These are phyloP conservation scores for Sisyra nigra DNA, from an alignment of 2,888 invertebrate species.

Conservation along the genomic window DNA sequence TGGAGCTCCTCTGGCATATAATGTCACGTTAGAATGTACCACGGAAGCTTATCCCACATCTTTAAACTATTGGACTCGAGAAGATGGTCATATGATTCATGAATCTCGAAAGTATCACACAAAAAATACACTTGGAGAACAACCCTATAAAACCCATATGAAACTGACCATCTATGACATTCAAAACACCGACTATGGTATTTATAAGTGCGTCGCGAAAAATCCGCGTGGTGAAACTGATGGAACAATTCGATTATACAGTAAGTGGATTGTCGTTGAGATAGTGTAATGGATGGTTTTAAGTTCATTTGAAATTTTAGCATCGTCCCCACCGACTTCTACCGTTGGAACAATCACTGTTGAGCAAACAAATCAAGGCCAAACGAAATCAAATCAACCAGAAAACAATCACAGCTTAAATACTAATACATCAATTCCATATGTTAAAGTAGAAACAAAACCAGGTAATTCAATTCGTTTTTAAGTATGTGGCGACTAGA, in stretches of 20 bases:
- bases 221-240: slow-evolving; percentile 84
- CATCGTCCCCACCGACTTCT: slow-evolving; percentile 66
- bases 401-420: slow-evolving; percentile 2
- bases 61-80: slow-evolving; percentile 79
- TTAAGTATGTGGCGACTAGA: too few relatives aligned
- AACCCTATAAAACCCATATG: slow-evolving; percentile 78
- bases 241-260: slow-evolving; percentile 74
- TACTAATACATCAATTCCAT: slow-evolving; percentile 5
- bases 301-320: slow-evolving; percentile 26
- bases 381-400: slow-evolving; percentile 6
- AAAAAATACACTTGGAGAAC: slow-evolving; percentile 50
- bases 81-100: slow-evolving; percentile 79
- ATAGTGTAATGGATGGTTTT: not conserved
- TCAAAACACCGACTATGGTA: slow-evolving; percentile 65
- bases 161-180: slow-evolving; percentile 64
- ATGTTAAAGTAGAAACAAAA: slow-evolving; percentile 3
- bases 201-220: slow-evolving; percentile 77
- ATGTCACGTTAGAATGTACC: slow-evolving; percentile 74
- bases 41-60: slow-evolving; percentile 86
- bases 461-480: too few relatives aligned
- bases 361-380: slow-evolving; percentile 22
- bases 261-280: slow-evolving; percentile 62
- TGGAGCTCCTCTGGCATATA: slow-evolving; percentile 66
- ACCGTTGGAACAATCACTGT: slow-evolving; percentile 60
- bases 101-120: slow-evolving; percentile 68